phyloP scores from a whole-genome alignment of 2,888 invertebrate species.

The Ceramica pisi region DNA sequence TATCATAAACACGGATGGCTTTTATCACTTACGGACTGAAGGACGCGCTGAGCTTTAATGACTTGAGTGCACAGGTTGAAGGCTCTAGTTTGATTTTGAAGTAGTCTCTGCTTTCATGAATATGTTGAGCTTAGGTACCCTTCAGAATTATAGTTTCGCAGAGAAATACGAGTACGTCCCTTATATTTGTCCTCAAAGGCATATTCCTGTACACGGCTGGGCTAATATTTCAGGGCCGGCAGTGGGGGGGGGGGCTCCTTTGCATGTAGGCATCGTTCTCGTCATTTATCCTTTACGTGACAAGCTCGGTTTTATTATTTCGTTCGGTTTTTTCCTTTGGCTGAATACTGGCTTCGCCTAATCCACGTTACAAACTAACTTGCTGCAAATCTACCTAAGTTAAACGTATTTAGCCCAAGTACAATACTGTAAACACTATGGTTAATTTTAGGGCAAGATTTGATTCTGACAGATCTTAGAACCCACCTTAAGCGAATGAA shows the following conservation, averaged over 20 bases:
- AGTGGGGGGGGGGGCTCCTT: slow-evolving; percentile 7
- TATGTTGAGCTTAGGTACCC: slow-evolving; percentile 37
- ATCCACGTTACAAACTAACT: not conserved
- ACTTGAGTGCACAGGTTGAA: slow-evolving; percentile 59
- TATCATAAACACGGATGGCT: slow-evolving; percentile 73
- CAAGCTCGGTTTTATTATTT: slow-evolving; percentile 31
- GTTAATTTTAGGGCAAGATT: not conserved
- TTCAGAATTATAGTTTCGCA: slow-evolving; percentile 30
- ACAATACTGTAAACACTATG: not conserved
- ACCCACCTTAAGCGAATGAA: not conserved
- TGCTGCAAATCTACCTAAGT: slow-evolving; percentile 4
- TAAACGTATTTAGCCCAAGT: too few species aligned
- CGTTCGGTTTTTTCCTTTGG: slow-evolving; percentile 18
- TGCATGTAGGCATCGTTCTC: slow-evolving; percentile 40
- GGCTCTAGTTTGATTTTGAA: slow-evolving; percentile 48
- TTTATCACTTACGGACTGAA: slow-evolving; percentile 66
- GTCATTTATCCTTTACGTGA: slow-evolving; percentile 42
- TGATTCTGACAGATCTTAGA: not conserved
- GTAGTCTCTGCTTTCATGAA: slow-evolving; percentile 17
- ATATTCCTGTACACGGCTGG: slow-evolving; percentile 28
- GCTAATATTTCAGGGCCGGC: slow-evolving; percentile 14
- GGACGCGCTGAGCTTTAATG: slow-evolving; percentile 58
- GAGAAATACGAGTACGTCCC: slow-evolving; percentile 9
- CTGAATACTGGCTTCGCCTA: not conserved
- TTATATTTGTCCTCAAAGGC: slow-evolving; percentile 24